phyloP scores from a whole-genome alignment of 2,888 invertebrate genomes.

The Drosophila cognata region DNA sequence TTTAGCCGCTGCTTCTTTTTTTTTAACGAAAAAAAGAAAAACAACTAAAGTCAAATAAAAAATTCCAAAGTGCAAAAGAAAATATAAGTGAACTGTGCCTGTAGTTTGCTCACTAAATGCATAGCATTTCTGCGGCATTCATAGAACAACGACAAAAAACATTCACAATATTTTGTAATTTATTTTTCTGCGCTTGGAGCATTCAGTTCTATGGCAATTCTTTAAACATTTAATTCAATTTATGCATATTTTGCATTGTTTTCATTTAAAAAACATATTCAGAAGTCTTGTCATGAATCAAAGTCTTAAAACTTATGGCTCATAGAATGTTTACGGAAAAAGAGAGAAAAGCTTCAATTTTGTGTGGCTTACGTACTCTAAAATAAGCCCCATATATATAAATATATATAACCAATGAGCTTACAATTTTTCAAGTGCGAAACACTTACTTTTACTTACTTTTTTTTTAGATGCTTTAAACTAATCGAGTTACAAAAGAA shows the following conservation, averaged over 20 bases:
- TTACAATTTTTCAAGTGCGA: not conserved
- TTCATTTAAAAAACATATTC: not conserved
- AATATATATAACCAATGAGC: not conserved
- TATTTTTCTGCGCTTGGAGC: not conserved
- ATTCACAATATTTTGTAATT: conserved; percentile 6
- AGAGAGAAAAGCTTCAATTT: not conserved
- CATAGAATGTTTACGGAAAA: not conserved
- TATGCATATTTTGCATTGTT: not conserved
- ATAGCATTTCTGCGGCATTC: conserved; percentile 35
- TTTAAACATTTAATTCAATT: too few species aligned
- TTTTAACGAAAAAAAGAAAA: conserved; percentile 11
- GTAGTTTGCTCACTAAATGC: conserved; percentile 42
- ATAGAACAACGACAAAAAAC: not conserved
- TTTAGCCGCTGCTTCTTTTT: conserved; percentile 15
- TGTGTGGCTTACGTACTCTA: too few species aligned
- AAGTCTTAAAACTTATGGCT: not conserved
- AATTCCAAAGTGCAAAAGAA: conserved; percentile 41
- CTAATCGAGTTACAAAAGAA: not conserved
- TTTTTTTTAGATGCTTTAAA: too few species aligned
- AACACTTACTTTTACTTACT: not conserved
- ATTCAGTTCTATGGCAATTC: not conserved
- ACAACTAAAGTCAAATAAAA: conserved; percentile 45
- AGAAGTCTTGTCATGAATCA: not conserved
- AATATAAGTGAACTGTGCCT: conserved; percentile 39
- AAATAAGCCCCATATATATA: not conserved